These are phyloP conservation scores for Carassius carassius DNA, from an alignment of 2,113 vertebrate genomes.

Conservation along the genomic window DNA sequence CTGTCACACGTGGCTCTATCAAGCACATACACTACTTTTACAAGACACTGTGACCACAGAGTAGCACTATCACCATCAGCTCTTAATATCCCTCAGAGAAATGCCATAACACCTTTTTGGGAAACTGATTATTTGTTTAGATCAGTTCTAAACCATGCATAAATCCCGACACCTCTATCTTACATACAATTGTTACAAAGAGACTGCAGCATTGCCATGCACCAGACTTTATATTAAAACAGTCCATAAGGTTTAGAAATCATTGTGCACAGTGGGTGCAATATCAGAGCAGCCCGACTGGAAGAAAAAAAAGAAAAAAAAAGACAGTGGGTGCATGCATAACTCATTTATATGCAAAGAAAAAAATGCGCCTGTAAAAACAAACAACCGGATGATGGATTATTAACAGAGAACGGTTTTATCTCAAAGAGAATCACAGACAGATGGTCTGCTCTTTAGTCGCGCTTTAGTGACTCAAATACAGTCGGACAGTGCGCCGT, in stretches of 20 bases:
- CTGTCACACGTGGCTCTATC: slow-evolving; percentile 71
- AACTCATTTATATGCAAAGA: slow-evolving; percentile 41
- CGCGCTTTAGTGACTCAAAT: slow-evolving; percentile 26
- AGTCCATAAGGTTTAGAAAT: neutral
- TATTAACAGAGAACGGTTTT: neutral
- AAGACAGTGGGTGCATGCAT: slow-evolving; percentile 36
- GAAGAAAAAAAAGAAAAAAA: neutral
- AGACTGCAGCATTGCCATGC: neutral
- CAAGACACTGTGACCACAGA: slow-evolving; percentile 7
- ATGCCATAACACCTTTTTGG: neutral
- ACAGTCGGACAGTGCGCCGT: slow-evolving; percentile 14
- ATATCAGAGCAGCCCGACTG: neutral
- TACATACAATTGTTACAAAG: neutral
- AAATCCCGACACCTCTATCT: neutral
- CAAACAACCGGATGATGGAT: neutral
- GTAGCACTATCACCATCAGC: slow-evolving; percentile 6
- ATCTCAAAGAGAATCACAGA: slow-evolving; percentile 4
- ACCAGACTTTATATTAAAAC: slow-evolving; percentile 16
- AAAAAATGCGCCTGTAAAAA: slow-evolving; percentile 23
- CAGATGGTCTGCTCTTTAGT: neutral
- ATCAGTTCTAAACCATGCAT: neutral
- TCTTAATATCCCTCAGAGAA: neutral
- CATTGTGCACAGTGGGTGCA: neutral
- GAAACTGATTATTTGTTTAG: neutral
- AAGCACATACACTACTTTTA: slow-evolving; percentile 40